Conservation (phyloP, 2,888 invertebrate species). For the Coremacera marginata region DNA sequence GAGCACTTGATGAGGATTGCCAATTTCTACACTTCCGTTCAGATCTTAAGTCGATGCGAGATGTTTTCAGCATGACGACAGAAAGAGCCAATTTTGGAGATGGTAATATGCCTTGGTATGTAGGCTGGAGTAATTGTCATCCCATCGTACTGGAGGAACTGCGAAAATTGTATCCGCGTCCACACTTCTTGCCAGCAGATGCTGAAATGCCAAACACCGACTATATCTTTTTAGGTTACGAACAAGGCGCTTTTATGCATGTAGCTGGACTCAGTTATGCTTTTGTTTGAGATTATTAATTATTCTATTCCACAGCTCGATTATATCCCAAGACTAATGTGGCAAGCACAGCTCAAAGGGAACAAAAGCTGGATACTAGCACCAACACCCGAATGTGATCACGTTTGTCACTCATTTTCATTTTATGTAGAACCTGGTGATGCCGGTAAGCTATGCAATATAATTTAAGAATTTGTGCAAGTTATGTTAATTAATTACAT, state of each 20-base stretch:
- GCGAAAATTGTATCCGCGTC: slow-evolving; percentile 81
- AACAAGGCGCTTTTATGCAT: slow-evolving; percentile 92
- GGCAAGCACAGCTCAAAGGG: slow-evolving; percentile 92
- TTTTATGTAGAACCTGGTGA: slow-evolving; percentile 89
- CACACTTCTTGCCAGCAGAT: slow-evolving; percentile 88
- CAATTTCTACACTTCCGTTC: slow-evolving; percentile 90
- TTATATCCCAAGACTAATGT: slow-evolving; percentile 90
- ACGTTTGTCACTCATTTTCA: slow-evolving; percentile 78
- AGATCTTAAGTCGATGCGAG: slow-evolving; percentile 79
- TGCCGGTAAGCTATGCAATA: slow-evolving; percentile 74
- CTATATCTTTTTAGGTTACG: slow-evolving; percentile 93
- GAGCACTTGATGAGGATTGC: slow-evolving; percentile 84
- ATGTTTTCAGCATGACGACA: slow-evolving; percentile 83
- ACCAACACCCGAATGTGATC: slow-evolving; percentile 89
- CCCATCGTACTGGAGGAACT: slow-evolving; percentile 80
- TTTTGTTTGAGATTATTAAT: slow-evolving; percentile 1
- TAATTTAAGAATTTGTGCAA: background rate
- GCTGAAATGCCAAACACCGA: slow-evolving; percentile 90
- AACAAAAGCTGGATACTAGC: slow-evolving; percentile 87
- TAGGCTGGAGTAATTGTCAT: slow-evolving; percentile 94
- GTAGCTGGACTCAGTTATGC: slow-evolving; percentile 71
- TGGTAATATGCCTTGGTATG: slow-evolving; percentile 84
- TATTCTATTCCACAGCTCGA: slow-evolving; percentile 76
- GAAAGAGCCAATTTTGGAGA: slow-evolving; percentile 73
- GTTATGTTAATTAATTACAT: background rate